Evolutionary conservation across 30 jellyfish, hydroid and myxozoan species (phyloP).

Genomic region (Cassiopea andromeda): DNA sequence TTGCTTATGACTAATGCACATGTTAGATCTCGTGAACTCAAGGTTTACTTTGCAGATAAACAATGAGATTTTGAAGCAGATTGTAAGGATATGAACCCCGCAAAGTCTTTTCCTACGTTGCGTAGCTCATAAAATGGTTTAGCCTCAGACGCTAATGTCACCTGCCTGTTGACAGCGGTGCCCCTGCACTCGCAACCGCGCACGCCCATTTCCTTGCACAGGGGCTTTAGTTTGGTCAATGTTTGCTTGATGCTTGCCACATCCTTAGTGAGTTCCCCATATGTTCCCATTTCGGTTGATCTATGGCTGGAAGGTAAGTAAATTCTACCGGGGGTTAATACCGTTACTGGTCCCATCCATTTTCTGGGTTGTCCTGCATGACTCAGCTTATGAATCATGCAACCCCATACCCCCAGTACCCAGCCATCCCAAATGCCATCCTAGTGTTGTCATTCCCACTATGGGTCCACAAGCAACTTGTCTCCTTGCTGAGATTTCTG

Average conservation of each 20-base stretch:
- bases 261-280: conserved; percentile 10
- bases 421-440: no score
- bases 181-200: no score
- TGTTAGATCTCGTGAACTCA: conserved; percentile 8
- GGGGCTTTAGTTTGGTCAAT: no score
- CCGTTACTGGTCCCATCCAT: conserved; percentile 40
- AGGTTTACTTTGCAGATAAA: conserved; percentile 19
- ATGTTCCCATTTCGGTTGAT: neutral
- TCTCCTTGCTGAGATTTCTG: no score
- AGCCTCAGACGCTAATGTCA: neutral
- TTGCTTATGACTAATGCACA: conserved; percentile 20
- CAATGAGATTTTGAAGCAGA: neutral
- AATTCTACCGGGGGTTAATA: neutral
- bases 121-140: neutral
- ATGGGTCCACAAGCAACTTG: no score
- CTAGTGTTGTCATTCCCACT: no score
- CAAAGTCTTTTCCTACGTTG: neutral
- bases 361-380: neutral
- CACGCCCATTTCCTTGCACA: no score
- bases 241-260: no score
- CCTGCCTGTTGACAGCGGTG: neutral
- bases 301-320: no score
- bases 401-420: neutral
- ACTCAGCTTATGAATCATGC: neutral
- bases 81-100: conserved; percentile 8